Percentiles rank a stretch among this genome's conserved stretches.
Evolutionary conservation across 2,797 vertebrate species (phyloP).

Genomic region (Gymnothorax reevesii): DNA sequence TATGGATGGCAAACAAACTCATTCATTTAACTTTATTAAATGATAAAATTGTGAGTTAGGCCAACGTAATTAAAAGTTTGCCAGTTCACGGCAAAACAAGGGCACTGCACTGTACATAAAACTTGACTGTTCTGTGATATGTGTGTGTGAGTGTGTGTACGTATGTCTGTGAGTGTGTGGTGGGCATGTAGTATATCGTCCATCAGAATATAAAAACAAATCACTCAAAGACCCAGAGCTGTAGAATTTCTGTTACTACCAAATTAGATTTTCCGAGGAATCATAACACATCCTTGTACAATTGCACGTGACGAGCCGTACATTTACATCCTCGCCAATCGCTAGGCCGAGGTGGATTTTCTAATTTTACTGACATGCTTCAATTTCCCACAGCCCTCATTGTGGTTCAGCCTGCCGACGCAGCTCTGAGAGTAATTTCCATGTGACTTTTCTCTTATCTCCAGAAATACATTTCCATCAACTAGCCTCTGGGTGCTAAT

Average conservation of each 20-base stretch:
- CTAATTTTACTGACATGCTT: slow-evolving; percentile 75
- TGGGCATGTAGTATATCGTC: not conserved
- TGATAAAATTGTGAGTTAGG: not conserved
- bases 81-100: not conserved
- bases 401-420: slow-evolving; percentile 52
- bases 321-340: slow-evolving; percentile 68
- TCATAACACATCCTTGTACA: not conserved
- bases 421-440: slow-evolving; percentile 69
- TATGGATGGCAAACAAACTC: not conserved
- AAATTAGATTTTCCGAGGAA: not conserved
- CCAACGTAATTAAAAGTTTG: not conserved
- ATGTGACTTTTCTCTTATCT: slow-evolving; percentile 78
- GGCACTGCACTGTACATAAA: not conserved
- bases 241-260: not conserved
- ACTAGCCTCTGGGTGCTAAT: slow-evolving; percentile 71
- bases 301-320: not conserved
- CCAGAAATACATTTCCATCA: slow-evolving; percentile 68
- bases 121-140: not conserved
- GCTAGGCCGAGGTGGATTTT: slow-evolving; percentile 44
- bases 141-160: not conserved
- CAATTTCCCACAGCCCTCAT: slow-evolving; percentile 67
- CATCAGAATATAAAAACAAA: not conserved
- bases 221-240: not conserved
- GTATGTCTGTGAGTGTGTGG: not conserved
- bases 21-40: slow-evolving; percentile 1